Evolutionary conservation across 2,888 invertebrate genomes (phyloP).

Genomic region (Synergus itoensis): DNA sequence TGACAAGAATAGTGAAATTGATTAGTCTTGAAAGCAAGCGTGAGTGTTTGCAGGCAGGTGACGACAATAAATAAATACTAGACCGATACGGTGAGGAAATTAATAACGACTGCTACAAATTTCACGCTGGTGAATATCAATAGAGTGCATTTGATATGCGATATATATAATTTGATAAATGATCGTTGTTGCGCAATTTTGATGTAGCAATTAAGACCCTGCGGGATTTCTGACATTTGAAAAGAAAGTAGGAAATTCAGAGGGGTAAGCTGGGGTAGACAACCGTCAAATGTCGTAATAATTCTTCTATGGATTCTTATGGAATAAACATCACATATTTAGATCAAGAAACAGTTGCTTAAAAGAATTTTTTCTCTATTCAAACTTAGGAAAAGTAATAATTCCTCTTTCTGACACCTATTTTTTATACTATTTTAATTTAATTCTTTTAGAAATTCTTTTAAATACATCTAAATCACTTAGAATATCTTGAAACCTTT

Average conservation of each 20-base stretch:
- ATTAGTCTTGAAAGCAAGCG: slow-evolving; percentile 32
- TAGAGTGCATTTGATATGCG: slow-evolving; percentile 15
- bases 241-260: slow-evolving; percentile 10
- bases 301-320: not conserved
- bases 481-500: not conserved
- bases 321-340: too few relatives aligned
- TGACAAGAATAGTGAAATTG: slow-evolving; percentile 6
- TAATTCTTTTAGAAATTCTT: too few relatives aligned
- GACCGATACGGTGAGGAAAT: slow-evolving; percentile 22
- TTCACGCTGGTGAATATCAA: slow-evolving; percentile 32
- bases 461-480: too few relatives aligned
- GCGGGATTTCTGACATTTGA: slow-evolving; percentile 15
- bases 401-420: not conserved
- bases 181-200: slow-evolving; percentile 17
- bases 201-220: slow-evolving; percentile 27
- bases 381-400: not conserved
- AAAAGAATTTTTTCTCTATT: too few relatives aligned
- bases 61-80: slow-evolving; percentile 37
- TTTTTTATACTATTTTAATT: too few relatives aligned
- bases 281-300: not conserved
- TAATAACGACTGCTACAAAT: slow-evolving; percentile 37
- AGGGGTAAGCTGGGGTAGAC: slow-evolving; percentile 21
- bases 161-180: slow-evolving; percentile 26
- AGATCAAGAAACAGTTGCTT: too few relatives aligned
- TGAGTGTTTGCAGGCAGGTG: slow-evolving; percentile 18